phyloP scores from a whole-genome alignment of 2,113 vertebrate genomes.

The Phrynocephalus versicolor region DNA sequence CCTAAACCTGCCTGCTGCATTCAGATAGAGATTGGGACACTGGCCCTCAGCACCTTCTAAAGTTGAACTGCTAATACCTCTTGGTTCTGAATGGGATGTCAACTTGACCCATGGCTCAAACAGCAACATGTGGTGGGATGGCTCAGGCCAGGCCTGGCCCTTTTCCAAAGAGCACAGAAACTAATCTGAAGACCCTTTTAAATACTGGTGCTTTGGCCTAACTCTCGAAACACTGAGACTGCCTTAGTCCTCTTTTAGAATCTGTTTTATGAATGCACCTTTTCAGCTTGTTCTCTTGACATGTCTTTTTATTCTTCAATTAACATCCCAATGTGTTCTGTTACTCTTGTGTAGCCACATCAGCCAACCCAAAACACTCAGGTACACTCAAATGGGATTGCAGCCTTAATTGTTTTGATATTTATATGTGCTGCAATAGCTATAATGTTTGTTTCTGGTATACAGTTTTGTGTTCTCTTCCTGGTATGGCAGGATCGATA shows the following conservation, averaged over 20 bases:
- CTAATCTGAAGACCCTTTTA: background rate
- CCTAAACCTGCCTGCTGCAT: no score
- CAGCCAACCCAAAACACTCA: background rate
- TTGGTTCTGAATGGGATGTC: no score
- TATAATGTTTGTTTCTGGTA: background rate
- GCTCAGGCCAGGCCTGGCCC: no score
- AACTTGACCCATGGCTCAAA: no score
- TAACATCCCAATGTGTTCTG: background rate
- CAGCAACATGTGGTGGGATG: no score
- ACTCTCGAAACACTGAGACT: background rate
- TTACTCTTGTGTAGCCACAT: background rate
- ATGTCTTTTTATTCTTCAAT: background rate
- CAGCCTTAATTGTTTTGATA: background rate
- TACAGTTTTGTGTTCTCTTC: background rate
- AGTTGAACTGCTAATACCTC: no score
- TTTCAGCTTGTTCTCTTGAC: background rate
- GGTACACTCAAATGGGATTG: background rate
- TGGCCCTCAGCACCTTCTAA: no score
- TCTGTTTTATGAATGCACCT: background rate
- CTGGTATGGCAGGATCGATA: background rate
- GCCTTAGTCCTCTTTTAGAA: no score
- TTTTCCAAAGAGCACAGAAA: no score
- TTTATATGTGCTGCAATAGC: background rate
- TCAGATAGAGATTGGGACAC: no score
- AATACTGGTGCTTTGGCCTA: no score